Conservation (phyloP, 2,888 invertebrate genomes). For the Lissocephala sabroskyi region DNA sequence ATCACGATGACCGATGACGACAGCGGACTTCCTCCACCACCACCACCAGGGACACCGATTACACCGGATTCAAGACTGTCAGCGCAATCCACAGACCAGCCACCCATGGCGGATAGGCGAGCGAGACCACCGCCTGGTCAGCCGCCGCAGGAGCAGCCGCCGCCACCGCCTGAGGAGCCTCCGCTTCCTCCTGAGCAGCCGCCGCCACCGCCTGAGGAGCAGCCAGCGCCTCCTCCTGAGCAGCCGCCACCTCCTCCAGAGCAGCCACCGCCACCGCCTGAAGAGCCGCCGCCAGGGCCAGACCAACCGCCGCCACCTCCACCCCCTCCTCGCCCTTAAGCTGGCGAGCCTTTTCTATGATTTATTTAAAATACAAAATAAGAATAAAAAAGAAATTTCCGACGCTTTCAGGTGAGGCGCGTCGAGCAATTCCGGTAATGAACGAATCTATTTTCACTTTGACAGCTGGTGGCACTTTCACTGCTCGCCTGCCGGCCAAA, state of each 20-base stretch:
- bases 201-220: not conserved
- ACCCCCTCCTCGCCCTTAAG: too few relatives aligned
- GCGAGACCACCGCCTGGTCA: not conserved
- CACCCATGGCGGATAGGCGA: not conserved
- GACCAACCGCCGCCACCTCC: too few relatives aligned
- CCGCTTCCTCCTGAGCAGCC: not conserved
- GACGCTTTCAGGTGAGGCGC: conserved; percentile 42
- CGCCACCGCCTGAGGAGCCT: not conserved
- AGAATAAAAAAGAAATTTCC: not conserved
- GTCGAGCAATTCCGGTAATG: conserved; percentile 69
- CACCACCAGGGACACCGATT: not conserved
- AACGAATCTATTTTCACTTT: conserved; percentile 39
- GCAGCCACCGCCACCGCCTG: too few relatives aligned
- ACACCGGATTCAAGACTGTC: too few relatives aligned
- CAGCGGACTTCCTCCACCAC: conserved; percentile 5
- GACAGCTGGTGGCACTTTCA: conserved; percentile 33
- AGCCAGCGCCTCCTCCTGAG: not conserved
- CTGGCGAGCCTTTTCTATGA: too few relatives aligned
- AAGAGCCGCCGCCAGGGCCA: not conserved
- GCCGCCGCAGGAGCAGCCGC: not conserved
- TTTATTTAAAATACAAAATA: too few relatives aligned
- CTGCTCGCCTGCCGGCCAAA: conserved; percentile 37
- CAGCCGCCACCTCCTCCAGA: not conserved
- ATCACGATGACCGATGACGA: too few relatives aligned
- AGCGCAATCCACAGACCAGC: too few relatives aligned